Evolutionary conservation across 2,888 invertebrate genomes (phyloP).

Genomic region (Chrysotoxum bicinctum): DNA sequence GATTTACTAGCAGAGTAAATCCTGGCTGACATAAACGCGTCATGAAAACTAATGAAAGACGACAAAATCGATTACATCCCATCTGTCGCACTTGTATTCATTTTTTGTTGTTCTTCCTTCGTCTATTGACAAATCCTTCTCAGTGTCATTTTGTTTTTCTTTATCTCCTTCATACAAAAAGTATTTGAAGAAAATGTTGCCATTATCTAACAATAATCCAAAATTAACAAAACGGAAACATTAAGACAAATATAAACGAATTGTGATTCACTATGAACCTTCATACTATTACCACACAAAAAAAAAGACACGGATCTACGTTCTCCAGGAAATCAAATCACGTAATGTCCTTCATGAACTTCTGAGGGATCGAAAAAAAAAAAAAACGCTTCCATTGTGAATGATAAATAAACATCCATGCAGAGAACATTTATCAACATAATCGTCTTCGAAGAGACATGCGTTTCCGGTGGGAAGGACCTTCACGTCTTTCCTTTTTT

Average conservation of each 20-base stretch:
- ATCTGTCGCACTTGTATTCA: conserved; percentile 34
- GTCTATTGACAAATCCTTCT: conserved; percentile 3
- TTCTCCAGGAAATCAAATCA: conserved; percentile 21
- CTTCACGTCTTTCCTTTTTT: neutral
- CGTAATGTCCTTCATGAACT: conserved; percentile 26
- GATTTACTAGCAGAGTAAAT: conserved; percentile 14
- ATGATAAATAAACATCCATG: conserved; percentile 68
- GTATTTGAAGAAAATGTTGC: conserved; percentile 41
- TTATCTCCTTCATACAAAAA: conserved; percentile 6
- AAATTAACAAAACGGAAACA: conserved; percentile 69
- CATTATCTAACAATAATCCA: conserved; percentile 68
- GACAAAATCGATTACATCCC: conserved; percentile 61
- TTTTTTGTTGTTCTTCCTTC: neutral
- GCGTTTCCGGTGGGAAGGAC: conserved; percentile 56
- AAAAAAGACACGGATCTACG: neutral
- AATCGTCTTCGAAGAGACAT: conserved; percentile 64
- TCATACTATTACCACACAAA: neutral
- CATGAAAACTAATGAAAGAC: conserved; percentile 64
- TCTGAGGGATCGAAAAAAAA: neutral
- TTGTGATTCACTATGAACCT: conserved; percentile 14
- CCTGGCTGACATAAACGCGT: conserved; percentile 1
- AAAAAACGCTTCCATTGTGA: conserved; percentile 25
- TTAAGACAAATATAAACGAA: conserved; percentile 63
- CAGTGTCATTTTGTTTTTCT: conserved; percentile 15
- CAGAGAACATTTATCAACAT: conserved; percentile 65